Conservation (phyloP, 92 coral and sea anemone species). For the Zoanthus solanderi region DNA sequence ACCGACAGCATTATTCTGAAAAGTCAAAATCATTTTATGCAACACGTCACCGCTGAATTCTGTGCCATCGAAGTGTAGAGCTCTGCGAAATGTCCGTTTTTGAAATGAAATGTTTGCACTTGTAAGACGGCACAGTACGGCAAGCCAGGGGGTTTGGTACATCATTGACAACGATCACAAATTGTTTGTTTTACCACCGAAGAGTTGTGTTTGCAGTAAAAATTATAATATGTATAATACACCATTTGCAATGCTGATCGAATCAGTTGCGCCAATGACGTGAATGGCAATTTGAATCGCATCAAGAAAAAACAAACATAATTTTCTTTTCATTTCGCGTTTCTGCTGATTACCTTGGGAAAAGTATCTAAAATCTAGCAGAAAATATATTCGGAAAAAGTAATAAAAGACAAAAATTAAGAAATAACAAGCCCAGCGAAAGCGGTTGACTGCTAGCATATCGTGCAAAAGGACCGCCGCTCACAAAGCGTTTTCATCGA, state of each 20-base stretch:
- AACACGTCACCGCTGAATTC: no score
- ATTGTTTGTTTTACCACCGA: slow-evolving; percentile 21
- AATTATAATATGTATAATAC: slow-evolving; percentile 10
- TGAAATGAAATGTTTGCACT: slow-evolving; percentile 5
- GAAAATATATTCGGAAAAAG: background rate
- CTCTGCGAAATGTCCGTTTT: background rate
- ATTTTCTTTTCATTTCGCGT: background rate
- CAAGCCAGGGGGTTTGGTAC: slow-evolving; percentile 35
- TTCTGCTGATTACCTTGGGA: background rate
- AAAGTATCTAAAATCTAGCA: background rate
- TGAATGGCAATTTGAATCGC: background rate
- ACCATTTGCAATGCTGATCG: background rate
- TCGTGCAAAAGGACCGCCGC: background rate
- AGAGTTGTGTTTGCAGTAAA: slow-evolving; percentile 23
- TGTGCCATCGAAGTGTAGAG: background rate
- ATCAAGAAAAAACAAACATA: background rate
- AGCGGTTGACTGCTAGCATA: background rate
- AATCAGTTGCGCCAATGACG: background rate
- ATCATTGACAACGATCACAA: slow-evolving; percentile 7
- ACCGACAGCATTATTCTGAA: background rate
- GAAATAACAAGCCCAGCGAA: background rate
- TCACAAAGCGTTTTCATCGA: background rate
- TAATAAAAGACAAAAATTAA: background rate
- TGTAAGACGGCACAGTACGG: background rate
- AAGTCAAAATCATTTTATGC: background rate